Percentiles rank a stretch among this genome's conserved stretches.
Conservation (phyloP, 2,888 invertebrate genomes). For the Coecobrya sp. region DNA sequence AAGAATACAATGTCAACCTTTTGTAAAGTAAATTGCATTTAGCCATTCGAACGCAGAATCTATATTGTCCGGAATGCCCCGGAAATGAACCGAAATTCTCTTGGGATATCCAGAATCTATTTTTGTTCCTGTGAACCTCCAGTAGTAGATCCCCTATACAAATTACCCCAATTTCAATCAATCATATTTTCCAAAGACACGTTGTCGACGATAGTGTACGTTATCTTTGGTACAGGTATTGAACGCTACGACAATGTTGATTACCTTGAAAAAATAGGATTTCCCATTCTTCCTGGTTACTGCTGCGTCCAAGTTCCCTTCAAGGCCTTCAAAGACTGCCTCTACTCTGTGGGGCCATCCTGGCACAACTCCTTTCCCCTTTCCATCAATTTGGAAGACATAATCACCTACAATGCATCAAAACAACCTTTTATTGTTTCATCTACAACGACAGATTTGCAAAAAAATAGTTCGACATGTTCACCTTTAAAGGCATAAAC, state of each 20-base stretch:
- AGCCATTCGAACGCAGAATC: slow-evolving; percentile 84
- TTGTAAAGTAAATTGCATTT: slow-evolving; percentile 84
- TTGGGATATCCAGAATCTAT: slow-evolving; percentile 83
- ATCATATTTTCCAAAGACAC: no score
- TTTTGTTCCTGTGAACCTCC: slow-evolving; percentile 81
- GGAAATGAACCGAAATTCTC: slow-evolving; percentile 81
- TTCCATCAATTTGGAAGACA: slow-evolving; percentile 70
- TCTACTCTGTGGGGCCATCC: slow-evolving; percentile 81
- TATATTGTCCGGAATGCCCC: slow-evolving; percentile 84
- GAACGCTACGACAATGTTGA: slow-evolving; percentile 6
- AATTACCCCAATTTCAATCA: background rate
- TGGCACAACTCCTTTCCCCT: slow-evolving; percentile 68
- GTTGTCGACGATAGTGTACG: no score
- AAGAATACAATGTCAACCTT: slow-evolving; percentile 55
- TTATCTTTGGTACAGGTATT: background rate
- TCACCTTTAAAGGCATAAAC: slow-evolving; percentile 79
- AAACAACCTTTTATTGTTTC: background rate
- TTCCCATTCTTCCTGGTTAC: slow-evolving; percentile 82
- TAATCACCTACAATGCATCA: slow-evolving; percentile 60
- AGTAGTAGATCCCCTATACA: slow-evolving; percentile 83
- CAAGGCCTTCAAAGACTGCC: slow-evolving; percentile 77
- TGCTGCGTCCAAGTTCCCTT: slow-evolving; percentile 82
- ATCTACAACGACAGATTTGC: background rate
- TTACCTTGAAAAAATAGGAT: slow-evolving; percentile 85
- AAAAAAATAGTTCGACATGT: background rate